Conservation (phyloP, 2,797 vertebrate genomes). For the Ibycter americanus region DNA sequence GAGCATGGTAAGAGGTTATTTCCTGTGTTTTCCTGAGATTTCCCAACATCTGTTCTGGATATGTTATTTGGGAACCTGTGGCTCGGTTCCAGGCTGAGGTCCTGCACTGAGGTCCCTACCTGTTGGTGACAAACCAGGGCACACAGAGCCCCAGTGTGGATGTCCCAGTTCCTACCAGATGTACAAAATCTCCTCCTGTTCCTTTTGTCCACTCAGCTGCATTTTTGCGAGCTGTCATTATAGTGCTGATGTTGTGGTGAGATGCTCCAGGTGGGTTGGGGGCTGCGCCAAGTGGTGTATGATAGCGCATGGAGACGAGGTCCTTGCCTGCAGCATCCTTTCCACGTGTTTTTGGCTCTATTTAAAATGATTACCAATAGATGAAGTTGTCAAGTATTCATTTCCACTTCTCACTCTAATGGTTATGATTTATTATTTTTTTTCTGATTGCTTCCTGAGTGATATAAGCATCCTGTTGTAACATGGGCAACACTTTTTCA, state of each 20-base stretch:
- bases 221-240: accelerated
- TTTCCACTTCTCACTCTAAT: neutral
- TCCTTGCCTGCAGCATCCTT: neutral
- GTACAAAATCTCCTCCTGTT: neutral
- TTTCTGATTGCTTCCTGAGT: neutral
- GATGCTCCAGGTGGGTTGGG: neutral
- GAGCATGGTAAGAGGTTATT: neutral
- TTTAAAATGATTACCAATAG: neutral
- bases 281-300: accelerated
- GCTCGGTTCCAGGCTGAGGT: neutral
- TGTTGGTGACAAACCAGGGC: neutral
- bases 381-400: neutral
- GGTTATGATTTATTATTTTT: neutral
- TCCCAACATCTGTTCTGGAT: neutral
- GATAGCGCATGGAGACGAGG: accelerated
- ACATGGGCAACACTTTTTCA: accelerated
- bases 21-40: neutral
- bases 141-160: neutral
- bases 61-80: accelerated
- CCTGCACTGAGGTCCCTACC: neutral
- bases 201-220: neutral
- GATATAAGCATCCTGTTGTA: neutral
- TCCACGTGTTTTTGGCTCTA: accelerated
- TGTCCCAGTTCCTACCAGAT: neutral
- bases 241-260: neutral